Evolutionary conservation across 2,113 vertebrate genomes (phyloP).

Genomic region (Amia ocellicauda): DNA sequence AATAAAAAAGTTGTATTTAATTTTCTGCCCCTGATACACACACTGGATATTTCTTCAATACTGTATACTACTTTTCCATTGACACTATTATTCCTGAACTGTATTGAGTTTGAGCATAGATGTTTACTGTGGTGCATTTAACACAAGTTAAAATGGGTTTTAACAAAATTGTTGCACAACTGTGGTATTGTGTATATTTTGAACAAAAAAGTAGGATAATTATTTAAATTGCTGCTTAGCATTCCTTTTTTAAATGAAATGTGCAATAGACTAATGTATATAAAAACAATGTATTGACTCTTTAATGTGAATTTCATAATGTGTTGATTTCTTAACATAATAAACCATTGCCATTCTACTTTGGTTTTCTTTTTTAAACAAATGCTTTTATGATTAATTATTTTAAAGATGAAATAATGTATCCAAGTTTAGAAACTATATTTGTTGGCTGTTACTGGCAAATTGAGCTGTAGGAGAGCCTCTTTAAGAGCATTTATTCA

Average conservation of each 20-base stretch:
- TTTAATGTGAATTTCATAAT: constrained; percentile 78
- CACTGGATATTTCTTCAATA: constrained; percentile 54
- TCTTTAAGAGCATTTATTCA: no score
- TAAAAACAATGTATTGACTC: constrained; percentile 62
- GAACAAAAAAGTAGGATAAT: constrained; percentile 62
- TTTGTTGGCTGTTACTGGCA: no score
- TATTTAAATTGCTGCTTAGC: constrained; percentile 58
- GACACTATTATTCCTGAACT: constrained; percentile 29
- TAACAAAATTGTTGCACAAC: constrained; percentile 67
- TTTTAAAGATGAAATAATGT: no score
- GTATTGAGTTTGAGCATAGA: constrained; percentile 58
- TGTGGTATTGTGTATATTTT: constrained; percentile 72
- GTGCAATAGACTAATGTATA: constrained; percentile 82
- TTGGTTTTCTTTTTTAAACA: no score
- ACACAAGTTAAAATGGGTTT: constrained; percentile 59
- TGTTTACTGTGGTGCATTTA: constrained; percentile 69
- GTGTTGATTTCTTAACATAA: constrained; percentile 69
- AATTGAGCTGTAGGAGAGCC: no score
- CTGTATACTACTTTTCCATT: constrained; percentile 55
- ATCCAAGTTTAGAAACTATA: no score
- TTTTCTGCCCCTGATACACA: constrained; percentile 49
- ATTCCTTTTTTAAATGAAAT: constrained; percentile 55
- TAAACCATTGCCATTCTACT: constrained; percentile 51
- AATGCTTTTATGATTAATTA: no score
- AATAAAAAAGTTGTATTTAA: constrained; percentile 45